Conservation (phyloP, 1,140 invertebrate species). For the Zophobas morio region DNA sequence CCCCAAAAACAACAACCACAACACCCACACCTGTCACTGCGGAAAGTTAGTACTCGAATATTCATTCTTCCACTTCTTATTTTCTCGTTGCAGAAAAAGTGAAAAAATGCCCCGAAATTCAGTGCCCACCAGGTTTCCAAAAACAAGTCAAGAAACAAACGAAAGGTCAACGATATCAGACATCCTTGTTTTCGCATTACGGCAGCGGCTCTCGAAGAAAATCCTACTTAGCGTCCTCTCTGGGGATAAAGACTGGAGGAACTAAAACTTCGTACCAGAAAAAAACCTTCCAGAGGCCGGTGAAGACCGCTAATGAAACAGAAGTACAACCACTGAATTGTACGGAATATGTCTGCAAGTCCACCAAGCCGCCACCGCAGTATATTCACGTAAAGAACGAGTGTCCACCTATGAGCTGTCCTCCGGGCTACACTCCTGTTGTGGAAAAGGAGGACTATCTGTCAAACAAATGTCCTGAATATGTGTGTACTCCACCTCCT, state of each 20-base stretch:
- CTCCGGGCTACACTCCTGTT: constrained; percentile 70
- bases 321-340: constrained; percentile 65
- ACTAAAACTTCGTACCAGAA: constrained; percentile 50
- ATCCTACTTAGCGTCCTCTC: constrained; percentile 38
- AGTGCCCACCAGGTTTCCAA: constrained; percentile 74
- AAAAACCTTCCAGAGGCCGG: neutral
- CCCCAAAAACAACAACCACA: constrained; percentile 14
- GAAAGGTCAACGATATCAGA: constrained; percentile 63
- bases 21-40: constrained; percentile 47
- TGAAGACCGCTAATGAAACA: constrained; percentile 2
- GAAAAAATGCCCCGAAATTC: constrained; percentile 51
- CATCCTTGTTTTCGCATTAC: constrained; percentile 57
- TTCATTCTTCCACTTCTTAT: neutral
- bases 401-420: constrained; percentile 74
- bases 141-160: constrained; percentile 61
- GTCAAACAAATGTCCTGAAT: constrained; percentile 62
- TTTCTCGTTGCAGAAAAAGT: constrained; percentile 21
- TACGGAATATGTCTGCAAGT: constrained; percentile 71
- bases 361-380: constrained; percentile 66
- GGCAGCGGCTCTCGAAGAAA: constrained; percentile 28
- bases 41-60: constrained; percentile 6
- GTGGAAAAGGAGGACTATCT: constrained; percentile 33
- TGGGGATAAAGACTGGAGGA: constrained; percentile 58
- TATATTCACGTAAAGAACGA: constrained; percentile 60
- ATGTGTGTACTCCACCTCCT: constrained; percentile 74